A percentile compares a stretch with the other conserved stretches of the same genome.
Evolutionary conservation across 2,113 vertebrate genomes (phyloP).

Genomic region (Leptobrachium leishanense): DNA sequence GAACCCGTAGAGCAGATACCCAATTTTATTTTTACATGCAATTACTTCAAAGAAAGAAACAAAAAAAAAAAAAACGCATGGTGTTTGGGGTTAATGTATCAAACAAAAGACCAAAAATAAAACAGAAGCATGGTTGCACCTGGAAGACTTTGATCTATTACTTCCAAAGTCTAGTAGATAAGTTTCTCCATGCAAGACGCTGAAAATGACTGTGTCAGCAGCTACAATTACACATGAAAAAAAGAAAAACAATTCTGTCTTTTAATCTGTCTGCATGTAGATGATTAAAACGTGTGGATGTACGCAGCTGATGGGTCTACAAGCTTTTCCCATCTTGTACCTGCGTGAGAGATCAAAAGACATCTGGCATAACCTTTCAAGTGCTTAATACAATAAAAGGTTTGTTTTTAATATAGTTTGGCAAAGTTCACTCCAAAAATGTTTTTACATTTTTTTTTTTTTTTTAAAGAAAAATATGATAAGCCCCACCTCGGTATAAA

Average conservation of each 20-base stretch:
- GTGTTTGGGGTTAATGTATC: too few relatives aligned
- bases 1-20: too few relatives aligned
- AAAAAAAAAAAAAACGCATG: too few relatives aligned
- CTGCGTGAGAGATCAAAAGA: slow-evolving; percentile 18
- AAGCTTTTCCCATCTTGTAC: slow-evolving; percentile 10
- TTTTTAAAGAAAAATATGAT: not conserved
- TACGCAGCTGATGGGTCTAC: not conserved
- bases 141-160: slow-evolving; percentile 5
- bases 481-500: not conserved
- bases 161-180: not conserved
- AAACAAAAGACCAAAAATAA: too few relatives aligned
- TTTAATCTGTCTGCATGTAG: not conserved
- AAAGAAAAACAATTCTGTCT: not conserved
- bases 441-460: too few relatives aligned
- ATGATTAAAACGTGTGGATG: slow-evolving; percentile 16
- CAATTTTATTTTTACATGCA: too few relatives aligned
- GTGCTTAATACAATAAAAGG: slow-evolving; percentile 5
- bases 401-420: not conserved
- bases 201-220: slow-evolving; percentile 1
- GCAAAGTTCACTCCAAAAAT: not conserved
- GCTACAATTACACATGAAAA: slow-evolving; percentile 7
- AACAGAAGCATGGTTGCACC: not conserved
- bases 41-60: too few relatives aligned
- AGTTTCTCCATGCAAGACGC: slow-evolving; percentile 4
- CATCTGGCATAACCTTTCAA: slow-evolving; percentile 12